Base-by-base conservation (phyloP, 1,140 invertebrate species). In the Apis cerana region DNA sequence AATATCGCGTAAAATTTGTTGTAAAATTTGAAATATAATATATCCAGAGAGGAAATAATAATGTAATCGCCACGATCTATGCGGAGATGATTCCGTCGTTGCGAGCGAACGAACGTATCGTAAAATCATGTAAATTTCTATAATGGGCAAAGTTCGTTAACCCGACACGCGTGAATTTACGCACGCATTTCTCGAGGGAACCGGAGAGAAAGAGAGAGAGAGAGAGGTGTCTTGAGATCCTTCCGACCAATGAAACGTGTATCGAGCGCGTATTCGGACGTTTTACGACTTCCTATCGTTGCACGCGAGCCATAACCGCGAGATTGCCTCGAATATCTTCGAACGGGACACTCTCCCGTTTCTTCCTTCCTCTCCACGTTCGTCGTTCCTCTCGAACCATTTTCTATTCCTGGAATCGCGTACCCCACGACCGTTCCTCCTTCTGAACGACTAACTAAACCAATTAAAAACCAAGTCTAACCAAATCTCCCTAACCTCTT, bases 101-200 rank as follows among this genome's bases (percentile, higher is more conserved):
- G 27, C 27, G 27, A 27, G n/a, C 64, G 50, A 56, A 23, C 4
- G 13, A 21, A 64, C 2, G 17, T 68, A 27, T 54, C 48, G 72
- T 69, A 70, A 75, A 75, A 82, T 62, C 75, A 76, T 67, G 64
- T 62, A 75, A 70, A 82, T 82, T 23, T 48, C 23, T 69, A 33
- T 33, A 76, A 77, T 77, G 74, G 54, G 10, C 65, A 19, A 54
- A 62, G 80, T 82, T 82, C 80, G 65, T 82, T 77, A 82, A 82
- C 80, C 80, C 54, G 23, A 19, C 77, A 62, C 59, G 68, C 58
- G 68, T 64, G 68, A 27, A 72, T 72, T 54, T 80, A 64, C 27
- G 21, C 19, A 48, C 48, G 4, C 33, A 43, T 48, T 54, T 59
- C 58, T 61, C 50, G 54, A 11, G 33, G 56, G 67, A 33, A 52